phyloP scores from a whole-genome alignment of 2,888 invertebrate genomes.

The Caradrina kadenii region DNA sequence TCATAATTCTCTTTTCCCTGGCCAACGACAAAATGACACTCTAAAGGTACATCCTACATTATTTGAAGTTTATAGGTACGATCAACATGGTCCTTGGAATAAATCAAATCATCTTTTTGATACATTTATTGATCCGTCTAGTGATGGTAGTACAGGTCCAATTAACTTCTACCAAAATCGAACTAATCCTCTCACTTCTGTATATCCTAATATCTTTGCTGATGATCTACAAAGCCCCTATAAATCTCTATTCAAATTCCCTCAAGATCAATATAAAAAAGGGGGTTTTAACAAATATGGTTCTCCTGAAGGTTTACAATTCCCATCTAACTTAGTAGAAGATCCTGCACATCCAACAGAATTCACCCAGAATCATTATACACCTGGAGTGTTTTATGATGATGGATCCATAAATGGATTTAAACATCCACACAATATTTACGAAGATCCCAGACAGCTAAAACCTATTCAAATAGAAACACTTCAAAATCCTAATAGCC shows the following conservation, averaged over 20 bases:
- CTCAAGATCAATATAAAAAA: background rate
- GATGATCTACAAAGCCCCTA: background rate
- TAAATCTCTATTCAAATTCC: background rate
- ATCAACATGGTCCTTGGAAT: background rate
- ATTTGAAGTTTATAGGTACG: too few relatives aligned
- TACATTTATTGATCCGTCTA: background rate
- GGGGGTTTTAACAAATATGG: background rate
- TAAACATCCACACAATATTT: conserved; percentile 6
- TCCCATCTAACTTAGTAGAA: background rate
- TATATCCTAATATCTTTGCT: background rate
- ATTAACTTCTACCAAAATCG: background rate
- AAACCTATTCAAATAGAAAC: conserved; percentile 6
- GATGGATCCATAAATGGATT: background rate
- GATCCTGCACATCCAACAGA: background rate
- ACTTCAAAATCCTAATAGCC: background rate
- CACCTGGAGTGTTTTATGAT: background rate
- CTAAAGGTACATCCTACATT: background rate
- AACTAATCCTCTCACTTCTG: too few relatives aligned
- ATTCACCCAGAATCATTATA: background rate
- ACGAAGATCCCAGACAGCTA: conserved; percentile 6
- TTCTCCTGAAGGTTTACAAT: background rate
- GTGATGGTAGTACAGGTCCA: background rate
- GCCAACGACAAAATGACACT: background rate
- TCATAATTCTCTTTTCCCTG: background rate
- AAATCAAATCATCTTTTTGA: background rate